Percentiles rank a stretch among this genome's conserved stretches.
Evolutionary conservation across 2,797 vertebrate species (phyloP).

Genomic region (Harpagifer antarcticus): DNA sequence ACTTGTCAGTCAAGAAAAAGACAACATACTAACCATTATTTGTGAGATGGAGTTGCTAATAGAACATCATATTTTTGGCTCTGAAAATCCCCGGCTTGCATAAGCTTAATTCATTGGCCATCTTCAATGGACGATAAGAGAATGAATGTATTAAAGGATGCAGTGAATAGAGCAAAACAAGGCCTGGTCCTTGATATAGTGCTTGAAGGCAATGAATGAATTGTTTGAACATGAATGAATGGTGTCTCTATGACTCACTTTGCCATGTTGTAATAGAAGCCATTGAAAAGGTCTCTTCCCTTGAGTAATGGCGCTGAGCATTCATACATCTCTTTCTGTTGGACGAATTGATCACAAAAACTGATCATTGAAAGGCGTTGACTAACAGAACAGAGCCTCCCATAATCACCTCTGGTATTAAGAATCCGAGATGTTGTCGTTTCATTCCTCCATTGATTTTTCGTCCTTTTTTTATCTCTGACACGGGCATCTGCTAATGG

Average conservation of each 20-base stretch:
- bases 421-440: constrained; percentile 8
- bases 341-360: constrained; percentile 22
- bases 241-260: constrained; percentile 21
- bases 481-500: constrained; percentile 52
- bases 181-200: constrained; percentile 11
- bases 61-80: constrained; percentile 21
- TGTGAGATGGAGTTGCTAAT: constrained; percentile 27
- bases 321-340: constrained; percentile 12
- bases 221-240: constrained; percentile 21
- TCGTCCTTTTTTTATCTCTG: constrained; percentile 2
- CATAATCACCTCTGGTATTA: constrained; percentile 15
- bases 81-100: constrained; percentile 14
- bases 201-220: constrained; percentile 9
- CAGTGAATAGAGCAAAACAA: constrained; percentile 20
- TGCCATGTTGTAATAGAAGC: constrained; percentile 33
- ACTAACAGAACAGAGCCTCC: constrained; percentile 4
- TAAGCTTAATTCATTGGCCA: neutral
- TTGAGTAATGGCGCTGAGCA: constrained; percentile 8
- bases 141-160: constrained; percentile 32
- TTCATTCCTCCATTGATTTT: constrained; percentile 47
- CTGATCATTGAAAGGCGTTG: constrained; percentile 7
- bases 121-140: constrained; percentile 29
- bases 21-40: constrained; percentile 34
- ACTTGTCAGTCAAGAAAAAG: constrained; percentile 28
- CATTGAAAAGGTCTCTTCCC: constrained; percentile 31